Percentiles rank a stretch among this genome's conserved stretches.
phyloP scores from a whole-genome alignment of 2,797 vertebrate species.

The Percopsis omiscomaycus region DNA sequence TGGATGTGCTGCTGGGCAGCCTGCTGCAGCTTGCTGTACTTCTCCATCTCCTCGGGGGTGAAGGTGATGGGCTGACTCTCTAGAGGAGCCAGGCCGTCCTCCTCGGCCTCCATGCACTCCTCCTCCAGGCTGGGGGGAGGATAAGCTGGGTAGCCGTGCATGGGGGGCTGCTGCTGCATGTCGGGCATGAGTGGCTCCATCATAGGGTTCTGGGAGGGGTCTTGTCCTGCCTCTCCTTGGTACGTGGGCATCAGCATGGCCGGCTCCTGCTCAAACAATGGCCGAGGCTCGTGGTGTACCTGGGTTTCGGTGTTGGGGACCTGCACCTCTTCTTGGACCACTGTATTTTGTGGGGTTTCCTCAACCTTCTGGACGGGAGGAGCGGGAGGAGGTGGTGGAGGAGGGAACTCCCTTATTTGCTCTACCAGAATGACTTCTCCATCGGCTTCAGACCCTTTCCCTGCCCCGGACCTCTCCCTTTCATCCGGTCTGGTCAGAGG shows the following conservation, averaged over 20 bases:
- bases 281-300: conserved; percentile 64
- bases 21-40: conserved; percentile 97
- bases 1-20: conserved; percentile 98
- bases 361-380: conserved; percentile 73
- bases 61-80: conserved; percentile 99
- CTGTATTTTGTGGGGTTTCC: conserved; percentile 56
- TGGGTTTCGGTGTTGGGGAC: conserved; percentile 63
- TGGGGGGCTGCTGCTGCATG: conserved; percentile 73
- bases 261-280: conserved; percentile 74
- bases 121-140: conserved; percentile 84
- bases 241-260: conserved; percentile 73
- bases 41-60: conserved; percentile 98
- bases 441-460: conserved; percentile 71
- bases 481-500: conserved; percentile 80
- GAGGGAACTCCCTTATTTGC: conserved; percentile 82
- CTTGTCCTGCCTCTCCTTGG: conserved; percentile 79
- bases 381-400: conserved; percentile 77
- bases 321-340: conserved; percentile 59
- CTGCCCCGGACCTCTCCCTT: conserved; percentile 73
- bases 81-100: conserved; percentile 88
- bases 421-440: conserved; percentile 78
- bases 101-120: conserved; percentile 78
- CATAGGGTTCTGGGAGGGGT: conserved; percentile 75
- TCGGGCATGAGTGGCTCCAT: conserved; percentile 83
- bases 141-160: conserved; percentile 86